Base-by-base conservation (phyloP, 2,888 invertebrate genomes). In the Unio pictorum region DNA sequence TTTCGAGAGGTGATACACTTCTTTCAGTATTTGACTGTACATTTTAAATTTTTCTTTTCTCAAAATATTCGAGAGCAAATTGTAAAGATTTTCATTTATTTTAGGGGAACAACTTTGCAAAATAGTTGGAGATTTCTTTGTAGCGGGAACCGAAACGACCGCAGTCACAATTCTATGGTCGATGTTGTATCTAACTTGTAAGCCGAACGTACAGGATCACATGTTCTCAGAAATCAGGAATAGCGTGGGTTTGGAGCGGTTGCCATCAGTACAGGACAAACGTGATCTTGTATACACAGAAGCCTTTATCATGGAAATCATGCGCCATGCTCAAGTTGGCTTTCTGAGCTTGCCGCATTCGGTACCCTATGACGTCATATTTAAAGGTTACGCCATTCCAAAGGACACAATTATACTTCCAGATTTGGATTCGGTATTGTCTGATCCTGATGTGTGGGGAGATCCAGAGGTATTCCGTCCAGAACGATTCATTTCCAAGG, bases 131-230 rank as follows among this genome's bases (percentile, higher is more conserved):
- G 55, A 63, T 54, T 17, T 63, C 54, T 63, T 63, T 23, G 54
- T 55, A 26, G 63, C 63, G 23, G 63, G 63, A 63, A 63, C 45
- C 26, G 63, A 63, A 63, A 63, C 63, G 23, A 63, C 63, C 11
- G 63, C 63, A 28, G 55, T 55, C 54, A 54, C 23, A 20, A 63
- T 63, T 30, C 23, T 54, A 45, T 63, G 63, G 63, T 54, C 63
- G 18, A 55, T 28, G 4, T 55, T 63, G 23, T 63, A 63, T 55
- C 63, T 63, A 28, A 17, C 55, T 6, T 55, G 55, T 28, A 55
- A 63, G 23, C 54, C 54, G 28, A 55, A 63, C 23, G 28, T 63
- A 26, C 63, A 63, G 55, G 63, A 63, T 55, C 28, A 15, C 23
- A 23, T 63, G 17, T 15, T 54, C 23, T 55, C 54, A 55, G 63